Conservation (phyloP, 92 coral and sea anemone species). For the Epizoanthus fatuus region DNA sequence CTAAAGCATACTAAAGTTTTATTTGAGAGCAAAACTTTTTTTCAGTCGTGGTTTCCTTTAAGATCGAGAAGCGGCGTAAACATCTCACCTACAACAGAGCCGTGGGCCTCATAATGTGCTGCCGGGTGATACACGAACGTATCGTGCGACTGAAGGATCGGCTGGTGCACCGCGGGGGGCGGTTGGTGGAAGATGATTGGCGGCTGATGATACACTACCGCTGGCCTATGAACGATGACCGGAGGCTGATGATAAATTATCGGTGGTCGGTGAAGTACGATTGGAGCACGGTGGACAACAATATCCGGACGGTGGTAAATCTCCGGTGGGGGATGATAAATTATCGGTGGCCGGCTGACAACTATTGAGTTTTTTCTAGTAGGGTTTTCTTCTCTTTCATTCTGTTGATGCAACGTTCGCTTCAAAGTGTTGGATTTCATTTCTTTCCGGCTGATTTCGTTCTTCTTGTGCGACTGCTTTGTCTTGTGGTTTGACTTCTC, state of each 20-base stretch:
- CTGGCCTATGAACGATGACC: conserved; percentile 98
- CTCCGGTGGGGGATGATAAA: conserved; percentile 99
- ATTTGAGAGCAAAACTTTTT: neutral
- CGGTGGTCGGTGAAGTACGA: conserved; percentile 98
- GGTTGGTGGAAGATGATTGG: conserved; percentile 98
- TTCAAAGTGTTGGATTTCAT: conserved; percentile 36
- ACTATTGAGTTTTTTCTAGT: conserved; percentile 93
- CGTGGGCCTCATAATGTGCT: conserved; percentile 84
- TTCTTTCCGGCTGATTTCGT: conserved; percentile 39
- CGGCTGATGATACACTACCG: conserved; percentile 99
- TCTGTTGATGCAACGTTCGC: conserved; percentile 65
- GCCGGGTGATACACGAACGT: conserved; percentile 91
- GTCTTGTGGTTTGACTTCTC: conserved; percentile 41
- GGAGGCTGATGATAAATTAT: conserved; percentile 98
- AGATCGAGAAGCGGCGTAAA: neutral
- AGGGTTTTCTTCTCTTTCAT: conserved; percentile 78
- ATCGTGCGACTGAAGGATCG: conserved; percentile 93
- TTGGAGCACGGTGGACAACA: conserved; percentile 99
- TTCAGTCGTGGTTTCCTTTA: neutral
- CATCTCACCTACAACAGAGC: conserved; percentile 69
- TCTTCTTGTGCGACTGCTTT: conserved; percentile 43
- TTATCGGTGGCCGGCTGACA: conserved; percentile 97
- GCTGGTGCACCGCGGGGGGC: conserved; percentile 95
- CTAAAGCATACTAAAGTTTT: neutral
- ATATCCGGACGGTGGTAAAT: conserved; percentile 99